These are phyloP conservation scores for Opisthocomus hoazin DNA, from an alignment of 2,113 vertebrate species.

Conservation along the genomic window DNA sequence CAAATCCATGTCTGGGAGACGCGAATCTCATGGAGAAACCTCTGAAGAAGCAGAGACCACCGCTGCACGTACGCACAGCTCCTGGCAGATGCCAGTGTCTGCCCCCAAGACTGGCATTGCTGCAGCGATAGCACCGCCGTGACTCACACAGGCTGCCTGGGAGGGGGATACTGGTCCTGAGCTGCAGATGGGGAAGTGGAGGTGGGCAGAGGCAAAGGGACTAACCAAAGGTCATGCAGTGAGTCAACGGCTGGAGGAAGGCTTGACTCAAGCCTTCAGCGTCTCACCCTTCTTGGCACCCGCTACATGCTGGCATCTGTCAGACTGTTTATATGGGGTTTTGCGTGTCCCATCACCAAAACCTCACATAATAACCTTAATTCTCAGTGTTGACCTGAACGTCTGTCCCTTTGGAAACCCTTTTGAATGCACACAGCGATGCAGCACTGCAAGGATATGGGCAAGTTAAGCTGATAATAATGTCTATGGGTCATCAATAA, in stretches of 20 bases:
- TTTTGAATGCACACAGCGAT: neutral
- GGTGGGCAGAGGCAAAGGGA: neutral
- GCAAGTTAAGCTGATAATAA: neutral
- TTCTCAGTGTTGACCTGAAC: fast-evolving
- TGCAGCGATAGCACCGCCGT: fast-evolving
- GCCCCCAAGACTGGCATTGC: fast-evolving
- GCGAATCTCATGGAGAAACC: neutral
- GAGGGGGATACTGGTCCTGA: neutral
- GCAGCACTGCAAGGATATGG: neutral
- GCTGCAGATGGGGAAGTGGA: neutral
- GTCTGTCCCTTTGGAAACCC: neutral
- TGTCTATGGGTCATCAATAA: neutral
- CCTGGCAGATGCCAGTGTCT: neutral
- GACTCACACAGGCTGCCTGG: neutral
- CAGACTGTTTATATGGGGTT: neutral
- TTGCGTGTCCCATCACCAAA: neutral
- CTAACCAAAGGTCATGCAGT: neutral
- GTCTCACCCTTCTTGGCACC: neutral
- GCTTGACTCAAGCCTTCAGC: neutral
- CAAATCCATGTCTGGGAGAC: neutral
- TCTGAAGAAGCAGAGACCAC: neutral
- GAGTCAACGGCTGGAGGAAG: neutral
- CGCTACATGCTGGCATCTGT: fast-evolving
- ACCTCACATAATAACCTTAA: neutral
- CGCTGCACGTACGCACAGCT: fast-evolving